Base-by-base conservation (phyloP, 2,113 vertebrate genomes). In the Meles meles region DNA sequence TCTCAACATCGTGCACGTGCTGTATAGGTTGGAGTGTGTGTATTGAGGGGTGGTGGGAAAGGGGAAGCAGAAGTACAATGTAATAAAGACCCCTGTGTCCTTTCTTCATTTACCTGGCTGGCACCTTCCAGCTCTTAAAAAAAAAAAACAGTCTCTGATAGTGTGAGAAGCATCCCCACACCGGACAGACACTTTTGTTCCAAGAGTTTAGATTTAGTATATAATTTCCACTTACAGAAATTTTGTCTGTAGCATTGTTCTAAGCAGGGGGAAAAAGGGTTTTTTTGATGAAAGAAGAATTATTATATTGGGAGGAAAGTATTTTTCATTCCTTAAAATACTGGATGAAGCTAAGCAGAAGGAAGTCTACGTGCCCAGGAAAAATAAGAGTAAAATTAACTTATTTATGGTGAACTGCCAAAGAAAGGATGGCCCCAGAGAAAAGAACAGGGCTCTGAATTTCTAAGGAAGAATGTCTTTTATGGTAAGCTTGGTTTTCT, bases 241-340 rank as follows among this genome's bases (percentile, higher is more conserved):
- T 87, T 77, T 63, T 80, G 18, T 90, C 25, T 85, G 55, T 15
- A 72, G 23, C 39, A 3, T 80, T 96, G 34, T 76, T 86, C 42
- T 93, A 89, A 47, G 65, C 12, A 82, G 65, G 79, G 67, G 63
- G 67, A 86, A 86, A 91, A 25, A 87, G 81, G 52, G 2, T 55
- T 15, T 8, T 39, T 92, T 85, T 57, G 39, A 74, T 69, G n/a
- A 85, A 83, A 61, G 88, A 93, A 79, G 57, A 90, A 69, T 97
- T 80, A 57, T 96, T 79, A n/a, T 90, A 27, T 57, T 91, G 88
- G 25, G 49, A 69, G 44, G 37, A n/a, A 92, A 89, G 59, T 91
- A 21, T 21, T 89, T 96, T 92, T 95, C 57, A 84, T 95, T 91
- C 91, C 59, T 93, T 90, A 77, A 93, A 96, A 74, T 88, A 94